Base-by-base conservation (phyloP, 92 coral and sea anemone species). In the Nematostella vectensis region DNA sequence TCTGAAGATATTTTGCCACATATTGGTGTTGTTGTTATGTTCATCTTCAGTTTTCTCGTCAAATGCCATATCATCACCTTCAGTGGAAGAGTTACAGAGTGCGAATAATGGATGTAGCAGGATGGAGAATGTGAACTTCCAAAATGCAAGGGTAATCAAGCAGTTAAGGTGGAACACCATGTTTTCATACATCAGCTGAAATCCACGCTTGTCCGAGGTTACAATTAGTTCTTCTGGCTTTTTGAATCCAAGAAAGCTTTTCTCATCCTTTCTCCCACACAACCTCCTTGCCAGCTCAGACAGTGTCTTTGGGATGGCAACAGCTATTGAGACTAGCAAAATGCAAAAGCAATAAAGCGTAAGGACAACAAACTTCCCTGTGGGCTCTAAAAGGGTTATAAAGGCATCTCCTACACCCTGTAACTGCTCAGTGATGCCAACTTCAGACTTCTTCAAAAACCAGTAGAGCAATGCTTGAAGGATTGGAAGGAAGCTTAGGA, bases 161-260 rank as follows among this genome's bases (percentile, higher is more conserved):
- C 88, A 78, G 44, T 86, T 87, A 25, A 93, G 54, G 53, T 93
- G 99, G 58, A 93, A 93, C 28, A 87, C 81, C 96, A 93, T 93
- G 70, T 86, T 87, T 76, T 83, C 84, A 29, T 93, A 83, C 48
- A 87, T 63, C 51, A 93, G 87, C 48, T 93, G 99, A 63, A 93
- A 93, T 16, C 99, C 99, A 26, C 79, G 71, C 30, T 82, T 77
- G 57, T 88, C 99, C 29, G 77, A 70, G 11, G 58, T 56, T 45
- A 80, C 28, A 23, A 93, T 31, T 1, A 78, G 62, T 43, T 78
- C 62, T 15, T 78, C 94, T 20, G 96, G 99, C 39, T 93, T 93
- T 27, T 57, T 45, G 42, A 87, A 93, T 2, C 99, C 96, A 62
- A 93, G 81, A 44, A 93, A 87, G 1, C 50, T 74, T 17, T 61